These are phyloP conservation scores for Bombus confusus DNA, from an alignment of 1,140 invertebrate genomes.

Conservation along the genomic window DNA sequence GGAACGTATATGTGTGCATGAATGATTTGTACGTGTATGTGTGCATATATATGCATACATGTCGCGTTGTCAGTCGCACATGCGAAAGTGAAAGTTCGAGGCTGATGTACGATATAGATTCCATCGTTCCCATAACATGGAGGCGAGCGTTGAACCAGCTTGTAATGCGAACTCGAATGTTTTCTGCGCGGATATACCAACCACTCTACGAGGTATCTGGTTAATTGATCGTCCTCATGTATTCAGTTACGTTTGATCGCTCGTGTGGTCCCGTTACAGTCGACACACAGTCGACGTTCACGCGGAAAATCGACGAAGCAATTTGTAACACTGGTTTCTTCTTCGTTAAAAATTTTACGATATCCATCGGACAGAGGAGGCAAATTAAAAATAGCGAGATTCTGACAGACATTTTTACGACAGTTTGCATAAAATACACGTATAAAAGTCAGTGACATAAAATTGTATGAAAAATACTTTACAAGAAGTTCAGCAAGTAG, in stretches of 20 bases:
- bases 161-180: constrained; percentile 31
- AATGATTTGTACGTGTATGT: neutral
- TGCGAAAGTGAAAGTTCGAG: constrained; percentile 66
- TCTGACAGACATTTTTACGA: neutral
- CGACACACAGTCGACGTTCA: neutral
- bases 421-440: no score
- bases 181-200: constrained; percentile 13
- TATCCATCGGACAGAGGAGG: no score
- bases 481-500: no score
- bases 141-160: constrained; percentile 46
- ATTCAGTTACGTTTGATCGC: constrained; percentile 3
- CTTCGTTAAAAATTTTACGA: neutral
- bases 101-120: constrained; percentile 63
- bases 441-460: no score
- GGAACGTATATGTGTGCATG: neutral
- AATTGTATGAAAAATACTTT: no score
- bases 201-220: constrained; percentile 16
- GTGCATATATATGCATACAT: neutral
- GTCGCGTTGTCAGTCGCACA: constrained; percentile 54
- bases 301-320: neutral
- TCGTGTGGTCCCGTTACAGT: neutral
- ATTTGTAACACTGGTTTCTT: no score
- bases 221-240: constrained; percentile 25
- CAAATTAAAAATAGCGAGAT: neutral
- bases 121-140: constrained; percentile 60